Evolutionary conservation across 1,140 invertebrate species (phyloP), one percentile per base, ranked within the genome.

Genomic region (Theocolax elegans): DNA sequence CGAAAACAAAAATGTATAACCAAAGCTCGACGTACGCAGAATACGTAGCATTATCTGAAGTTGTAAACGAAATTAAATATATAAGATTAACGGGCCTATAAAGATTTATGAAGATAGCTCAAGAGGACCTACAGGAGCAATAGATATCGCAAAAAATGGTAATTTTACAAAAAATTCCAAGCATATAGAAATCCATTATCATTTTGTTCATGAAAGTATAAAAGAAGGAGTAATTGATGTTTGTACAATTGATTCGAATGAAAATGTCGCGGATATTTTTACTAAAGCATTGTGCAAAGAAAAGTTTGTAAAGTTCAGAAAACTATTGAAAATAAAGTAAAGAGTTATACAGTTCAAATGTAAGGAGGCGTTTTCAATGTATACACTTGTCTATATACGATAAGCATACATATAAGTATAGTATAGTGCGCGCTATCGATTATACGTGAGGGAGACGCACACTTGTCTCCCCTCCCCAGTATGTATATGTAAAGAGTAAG

Each of bases 221-320:
- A n/a, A 17, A 7, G 7, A 58, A 38, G 15, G 19, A 4, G 8
- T 38, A 38, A 38, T 58, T 17, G 29, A 56, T 17, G 15, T 25
- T 56, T 3, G n/a, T 19, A 56, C 35, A 19, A n/a, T 58, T 19
- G 23, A 38, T 4, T 58, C 54, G 2, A 19, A 38, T 3, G 19
- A 58, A 7, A 35, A 58, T 58, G 8, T 58, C 2, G 54, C 31
- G 8, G n/a, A 58, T 38, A 58, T 58, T 3, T 58, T 38, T 19
- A 58, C 54, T 3, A 58, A 58, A 38, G 15, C 54, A 21, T 13
- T 58, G n/a, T n/a, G 54, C 6, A 35, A 29, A 54, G 8, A 29
- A 54, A 29, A 27, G 17, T 60, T 60, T 44, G 40, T 44, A 60
- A 60, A 46, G 12, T 60, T 42, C 8, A 44, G 58, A 54, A n/a